Base-by-base conservation (phyloP, 92 coral and sea anemone species). In the Hydrozoanthus gracilis region DNA sequence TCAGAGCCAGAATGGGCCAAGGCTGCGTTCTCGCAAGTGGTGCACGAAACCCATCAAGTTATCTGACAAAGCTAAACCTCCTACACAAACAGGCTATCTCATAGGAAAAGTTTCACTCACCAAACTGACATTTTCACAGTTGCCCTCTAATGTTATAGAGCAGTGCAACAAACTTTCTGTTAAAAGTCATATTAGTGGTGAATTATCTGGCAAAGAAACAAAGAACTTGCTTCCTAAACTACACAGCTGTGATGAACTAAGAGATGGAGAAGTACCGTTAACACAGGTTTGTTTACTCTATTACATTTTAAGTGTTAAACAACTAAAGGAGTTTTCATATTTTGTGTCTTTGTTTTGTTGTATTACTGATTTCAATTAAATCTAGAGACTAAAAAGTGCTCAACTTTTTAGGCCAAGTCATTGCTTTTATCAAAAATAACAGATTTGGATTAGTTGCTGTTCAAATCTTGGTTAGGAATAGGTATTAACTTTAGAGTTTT, bases 121-220 rank as follows among this genome's bases (percentile, higher is more conserved):
- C 17, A 70, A 77, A 13, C 69, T 91, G 87, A 69, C 91, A 71
- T 82, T 83, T n/a, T 27, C 39, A 15, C 84, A 91, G 17, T 89
- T 91, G 10, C 93, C 91, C 8, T 68, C 86, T 18, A 83, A 77
- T 91, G 93, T 87, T 5, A 51, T 88, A 49, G 68, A 78, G 27
- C 93, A 91, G 45, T 88, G 77, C 67, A 65, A 83, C 66, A 87
- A 76, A 48, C 64, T 74, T 66, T 47, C 61, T 44, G 65, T 61
- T 14, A 86, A 77, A 69, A 80, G 83, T 54, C 8, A 10, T 2
- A 45, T 14, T 17, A 4, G 10, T 9, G n/a, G 10, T 20, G 7
- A 55, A 65, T 7, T 51, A 56, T 17, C 18, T 15, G 35, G 9
- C 0, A 13, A 46, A 13, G 15, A 9, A 50, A 15, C 50, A 16